Base-by-base conservation (phyloP, 1,140 invertebrate genomes). In the Mizuhopecten yessoensis region DNA sequence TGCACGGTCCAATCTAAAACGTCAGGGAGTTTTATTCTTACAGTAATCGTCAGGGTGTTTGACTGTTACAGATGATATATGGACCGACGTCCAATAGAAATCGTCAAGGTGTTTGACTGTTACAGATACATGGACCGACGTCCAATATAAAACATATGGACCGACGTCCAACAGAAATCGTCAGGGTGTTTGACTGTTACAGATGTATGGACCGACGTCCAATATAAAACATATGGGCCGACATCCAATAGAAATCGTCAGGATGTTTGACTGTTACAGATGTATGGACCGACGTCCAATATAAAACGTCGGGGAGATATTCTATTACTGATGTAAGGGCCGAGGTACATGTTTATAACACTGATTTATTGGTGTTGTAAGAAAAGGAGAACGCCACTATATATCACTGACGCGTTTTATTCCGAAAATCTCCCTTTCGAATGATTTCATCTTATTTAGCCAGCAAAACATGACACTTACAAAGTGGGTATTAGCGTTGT, bases 361-460 rank as follows among this genome's bases (percentile, higher is more conserved):
- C 57, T 75, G 57, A 75, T 75, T 75, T 75, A 75, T 75, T 75
- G 17, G 57, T n/a, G 23, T n/a, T 75, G n/a, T 15, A 57, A 57
- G n/a, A 75, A 29, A 5, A 75, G n/a, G 57, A 29, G 45, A 75
- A 75, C 57, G 11, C 57, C 23, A n/a, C 23, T 75, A 75, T 75
- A 75, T 75, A 75, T 75, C 57, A 75, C 29, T 29, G 57, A 17
- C 23, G 57, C 3, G 57, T 17, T 75, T 75, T 75, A 75, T 75
- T 75, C 57, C n/a, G n/a, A 75, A 75, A 75, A 75, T n/a, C 57
- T 75, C 57, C 5, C 2, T 75, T 75, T n/a, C 57, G 57, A 75
- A 75, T 75, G 57, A 75, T 75, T 75, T 75, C 57, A 75, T 75
- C 57, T 75, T 75, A 23, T 75, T 75, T 75, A 75, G 57, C 57